Conservation (phyloP, 2,888 invertebrate genomes). For the Pterostichus niger region DNA sequence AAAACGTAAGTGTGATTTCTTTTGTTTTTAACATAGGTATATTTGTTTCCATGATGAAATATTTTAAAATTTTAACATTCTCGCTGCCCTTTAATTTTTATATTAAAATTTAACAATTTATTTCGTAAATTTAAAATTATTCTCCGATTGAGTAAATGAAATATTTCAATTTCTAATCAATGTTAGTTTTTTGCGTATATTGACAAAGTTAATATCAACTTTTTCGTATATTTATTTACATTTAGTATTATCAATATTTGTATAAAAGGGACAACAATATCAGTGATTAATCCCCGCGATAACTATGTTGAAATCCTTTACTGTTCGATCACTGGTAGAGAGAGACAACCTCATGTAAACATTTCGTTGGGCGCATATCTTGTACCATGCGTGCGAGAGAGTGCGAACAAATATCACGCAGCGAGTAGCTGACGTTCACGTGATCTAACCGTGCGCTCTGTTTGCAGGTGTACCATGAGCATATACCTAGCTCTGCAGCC, state of each 20-base stretch:
- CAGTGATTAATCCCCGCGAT: slow-evolving; percentile 31
- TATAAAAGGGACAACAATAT: slow-evolving; percentile 10
- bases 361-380: slow-evolving; percentile 11
- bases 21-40: not conserved
- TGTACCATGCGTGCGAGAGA: not conserved
- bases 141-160: too few relatives aligned
- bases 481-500: slow-evolving; percentile 2
- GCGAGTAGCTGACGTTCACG: slow-evolving; percentile 72
- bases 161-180: slow-evolving; percentile 5
- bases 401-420: slow-evolving; percentile 68
- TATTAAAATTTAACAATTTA: too few relatives aligned
- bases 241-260: slow-evolving; percentile 18
- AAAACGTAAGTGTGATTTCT: slow-evolving; percentile 49
- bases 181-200: not conserved
- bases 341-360: slow-evolving; percentile 59
- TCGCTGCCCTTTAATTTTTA: not conserved
- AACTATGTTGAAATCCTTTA: slow-evolving; percentile 37
- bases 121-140: too few relatives aligned
- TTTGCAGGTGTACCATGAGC: slow-evolving; percentile 75
- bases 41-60: not conserved
- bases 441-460: slow-evolving; percentile 75
- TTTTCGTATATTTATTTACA: slow-evolving; percentile 33
- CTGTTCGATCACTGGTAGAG: slow-evolving; percentile 35
- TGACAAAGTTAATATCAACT: not conserved
- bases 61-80: not conserved